Evolutionary conservation across 2,888 invertebrate genomes (phyloP), one percentile per base, ranked within the genome.

Genomic region (Tiphia femorata): DNA sequence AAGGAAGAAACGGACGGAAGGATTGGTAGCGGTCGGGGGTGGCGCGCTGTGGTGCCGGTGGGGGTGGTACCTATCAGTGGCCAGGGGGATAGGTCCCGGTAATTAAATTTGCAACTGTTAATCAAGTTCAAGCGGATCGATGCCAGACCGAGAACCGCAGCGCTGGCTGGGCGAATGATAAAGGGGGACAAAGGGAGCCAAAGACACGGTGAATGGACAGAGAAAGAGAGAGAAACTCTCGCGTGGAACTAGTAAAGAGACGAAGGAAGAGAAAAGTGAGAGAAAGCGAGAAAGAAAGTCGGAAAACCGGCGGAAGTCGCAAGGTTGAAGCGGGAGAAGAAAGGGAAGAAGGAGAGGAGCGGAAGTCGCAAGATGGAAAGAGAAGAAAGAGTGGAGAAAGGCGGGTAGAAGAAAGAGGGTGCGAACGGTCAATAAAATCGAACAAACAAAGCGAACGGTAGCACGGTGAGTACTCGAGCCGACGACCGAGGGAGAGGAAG

Each of bases 21-120:
- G 33, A 49, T 27, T 10, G 21, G 35, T 20, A 25, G 16, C 43
- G 40, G 25, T 7, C 33, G 6, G 17, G 27, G 17, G 52, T 6
- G 30, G 20, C 25, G 44, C n/a, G n/a, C n/a, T n/a, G n/a, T n/a
- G n/a, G n/a, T n/a, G n/a, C n/a, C n/a, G n/a, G n/a, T n/a, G n/a
- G n/a, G n/a, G n/a, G n/a, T n/a, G n/a, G n/a, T n/a, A n/a, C n/a
- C n/a, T 33, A 42, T 19, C 29, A 21, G 37, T 46, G 14, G 50
- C 53, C 51, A 51, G 63, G 35, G 44, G 48, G n/a, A n/a, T 37
- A 54, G 50, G 65, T 55, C 66, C 44, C 47, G 62, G 71, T 76
- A 75, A 76, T 76, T 73, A 71, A 75, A 76, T 76, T 75, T 69
- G 64, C 72, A 67, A 72, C 65, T 65, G 69, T 72, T 75, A 70